Evolutionary conservation across 2,888 invertebrate genomes (phyloP), one percentile per base, ranked within the genome.

Genomic region (Scelioninae gen. 1): DNA sequence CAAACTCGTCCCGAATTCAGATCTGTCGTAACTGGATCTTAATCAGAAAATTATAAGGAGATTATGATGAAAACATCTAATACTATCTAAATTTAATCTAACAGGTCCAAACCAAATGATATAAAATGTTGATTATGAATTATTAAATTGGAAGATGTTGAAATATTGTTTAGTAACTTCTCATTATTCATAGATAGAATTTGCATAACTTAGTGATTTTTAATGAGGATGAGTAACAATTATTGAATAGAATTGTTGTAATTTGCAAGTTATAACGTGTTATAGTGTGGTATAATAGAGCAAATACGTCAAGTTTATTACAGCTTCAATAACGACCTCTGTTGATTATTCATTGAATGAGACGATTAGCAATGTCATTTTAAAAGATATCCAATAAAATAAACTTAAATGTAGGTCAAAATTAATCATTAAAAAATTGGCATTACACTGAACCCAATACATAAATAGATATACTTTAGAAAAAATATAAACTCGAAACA

Each of bases 11-110:
- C 68, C 68, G 55, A 66, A 74, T 80, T 74, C 69, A 51, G 63
- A 63, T 80, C 16, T 34, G 31, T 69, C 63, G 40, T 69, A 75
- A 81, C 55, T 65, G 68, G 66, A 65, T 81, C 63, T 75, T 81
- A 75, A 81, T 75, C 68, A 45, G 38, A 11, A 81, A n/a, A 75
- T 75, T 69, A 62, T 75, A 69, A 68, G 23, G 55, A 69, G 56
- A 58, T 75, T 74, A 69, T 45, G 56, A 40, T 45, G 55, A 56
- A 55, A 80, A 68, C 63, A 56, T 49, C 62, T 49, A 43, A 66
- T 38, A 16, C 32, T 11, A 13, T 56, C 34, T 4, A n/a, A 16
- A 74, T 79, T 65, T 32, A 38, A 69, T 45, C 15, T 43, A 74
- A 53, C 15, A 43, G 34, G 31, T 51, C 29, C 5, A n/a, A 47